Evolutionary conservation across 92 coral and sea anemone genomes (phyloP), one percentile per base, ranked within the genome.

Genomic region (Epizoanthus ramosus): DNA sequence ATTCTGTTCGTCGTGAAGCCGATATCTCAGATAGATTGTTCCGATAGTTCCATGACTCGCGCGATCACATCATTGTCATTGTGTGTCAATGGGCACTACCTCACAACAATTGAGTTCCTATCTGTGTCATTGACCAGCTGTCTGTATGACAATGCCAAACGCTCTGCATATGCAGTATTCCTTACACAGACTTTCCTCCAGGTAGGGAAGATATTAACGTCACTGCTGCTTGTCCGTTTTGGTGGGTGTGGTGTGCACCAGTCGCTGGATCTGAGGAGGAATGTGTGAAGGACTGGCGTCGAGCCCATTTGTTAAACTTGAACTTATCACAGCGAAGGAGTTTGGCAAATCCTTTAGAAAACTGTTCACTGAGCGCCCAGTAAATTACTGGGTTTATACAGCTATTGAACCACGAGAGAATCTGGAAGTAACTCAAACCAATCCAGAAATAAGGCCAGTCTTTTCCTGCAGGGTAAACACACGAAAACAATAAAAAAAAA

Each of bases 351-450:
- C 95, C 99, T 83, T 91, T 89, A 15, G 99, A 92, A 80, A 94
- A 97, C 81, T 97, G 97, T 57, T 93, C 98, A 67, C 99, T 97
- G 19, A 94, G 94, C 17, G 87, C 90, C 95, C 99, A 97, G 85
- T 97, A 97, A 18, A 97, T 94, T 14, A 97, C 85, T 1, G 99
- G 99, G 84, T 97, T 97, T 53, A 97, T 84, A 79, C 98, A 94
- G 79, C 97, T 92, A 71, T 97, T 97, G 57, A 90, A 88, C 96
- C 97, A 97, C 37, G 93, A 86, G 0, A 97, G 47, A 54, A 92
- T 68, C 81, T 95, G 91, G 80, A 57, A 81, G 52, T 87, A 87
- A 43, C 75, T 87, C 65, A 87, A 71, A 22, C 18, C 73, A 16
- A 87, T 56, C 68, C 61, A 63, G 82, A 83, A 81, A 9, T 28